Evolutionary conservation across 2,888 invertebrate species (phyloP).

Genomic region (Drosophila paucipuncta): DNA sequence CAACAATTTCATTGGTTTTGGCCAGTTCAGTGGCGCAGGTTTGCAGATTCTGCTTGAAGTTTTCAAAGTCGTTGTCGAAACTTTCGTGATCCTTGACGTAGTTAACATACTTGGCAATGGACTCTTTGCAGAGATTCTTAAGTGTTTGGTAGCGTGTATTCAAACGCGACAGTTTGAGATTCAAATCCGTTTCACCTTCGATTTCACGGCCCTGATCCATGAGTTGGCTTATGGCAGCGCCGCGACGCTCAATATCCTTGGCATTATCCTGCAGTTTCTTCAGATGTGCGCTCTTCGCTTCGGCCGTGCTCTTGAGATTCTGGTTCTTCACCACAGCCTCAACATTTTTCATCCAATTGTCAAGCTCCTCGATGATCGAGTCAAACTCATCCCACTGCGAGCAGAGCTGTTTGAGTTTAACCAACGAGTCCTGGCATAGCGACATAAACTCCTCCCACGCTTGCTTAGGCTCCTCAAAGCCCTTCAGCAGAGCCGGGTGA

Average conservation of each 20-base stretch:
- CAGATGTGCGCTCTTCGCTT: conserved; percentile 92
- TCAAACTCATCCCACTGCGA: conserved; percentile 94
- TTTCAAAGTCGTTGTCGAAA: conserved; percentile 91
- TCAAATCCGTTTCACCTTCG: conserved; percentile 91
- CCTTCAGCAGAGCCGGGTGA: conserved; percentile 90
- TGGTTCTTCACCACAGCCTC: conserved; percentile 95
- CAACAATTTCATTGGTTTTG: conserved; percentile 92
- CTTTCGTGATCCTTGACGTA: conserved; percentile 94
- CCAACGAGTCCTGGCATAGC: conserved; percentile 90
- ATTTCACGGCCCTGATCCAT: conserved; percentile 90
- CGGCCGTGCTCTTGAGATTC: conserved; percentile 93
- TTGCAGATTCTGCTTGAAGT: conserved; percentile 91
- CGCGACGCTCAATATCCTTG: conserved; percentile 89
- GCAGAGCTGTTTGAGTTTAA: conserved; percentile 91
- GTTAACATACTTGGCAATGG: conserved; percentile 92
- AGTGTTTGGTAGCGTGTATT: conserved; percentile 93
- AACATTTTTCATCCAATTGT: conserved; percentile 93
- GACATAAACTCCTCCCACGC: conserved; percentile 91
- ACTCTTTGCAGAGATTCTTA: conserved; percentile 93
- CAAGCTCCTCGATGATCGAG: conserved; percentile 90
- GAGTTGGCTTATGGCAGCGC: conserved; percentile 89
- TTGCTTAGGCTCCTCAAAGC: conserved; percentile 90
- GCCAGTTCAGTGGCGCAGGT: conserved; percentile 89
- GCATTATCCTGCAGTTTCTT: conserved; percentile 91
- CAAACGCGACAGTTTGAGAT: conserved; percentile 91